These are phyloP conservation scores for Ips typographus DNA, from an alignment of 1,140 invertebrate genomes.

Conservation along the genomic window DNA sequence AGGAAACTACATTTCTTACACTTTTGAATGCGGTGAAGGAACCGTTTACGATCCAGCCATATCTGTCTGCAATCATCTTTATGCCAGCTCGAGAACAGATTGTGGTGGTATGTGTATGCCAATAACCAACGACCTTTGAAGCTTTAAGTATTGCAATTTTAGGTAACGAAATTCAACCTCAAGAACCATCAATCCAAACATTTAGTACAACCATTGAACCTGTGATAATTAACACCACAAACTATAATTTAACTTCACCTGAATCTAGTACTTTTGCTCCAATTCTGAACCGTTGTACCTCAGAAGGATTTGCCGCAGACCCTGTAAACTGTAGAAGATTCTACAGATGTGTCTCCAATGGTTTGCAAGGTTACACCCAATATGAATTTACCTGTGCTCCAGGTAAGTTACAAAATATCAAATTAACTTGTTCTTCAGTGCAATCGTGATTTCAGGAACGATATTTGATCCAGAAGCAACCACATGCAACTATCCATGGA, in stretches of 20 bases:
- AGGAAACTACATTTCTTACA: constrained; percentile 50
- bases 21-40: constrained; percentile 69
- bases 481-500: constrained; percentile 63
- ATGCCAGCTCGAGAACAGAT: constrained; percentile 53
- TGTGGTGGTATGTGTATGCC: constrained; percentile 49
- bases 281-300: constrained; percentile 49
- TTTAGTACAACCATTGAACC: constrained; percentile 24
- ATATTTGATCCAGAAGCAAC: constrained; percentile 60
- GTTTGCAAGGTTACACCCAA: constrained; percentile 56
- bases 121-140: background rate
- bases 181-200: constrained; percentile 33
- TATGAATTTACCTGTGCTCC: constrained; percentile 64
- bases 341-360: constrained; percentile 57
- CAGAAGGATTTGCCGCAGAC: constrained; percentile 61
- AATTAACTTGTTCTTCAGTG: too few species aligned
- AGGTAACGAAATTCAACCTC: constrained; percentile 14
- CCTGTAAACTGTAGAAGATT: constrained; percentile 63
- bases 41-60: constrained; percentile 69
- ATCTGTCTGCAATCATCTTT: constrained; percentile 68
- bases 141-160: background rate
- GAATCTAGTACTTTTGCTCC: constrained; percentile 22
- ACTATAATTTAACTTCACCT: background rate
- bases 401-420: constrained; percentile 38
- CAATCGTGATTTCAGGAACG: constrained; percentile 51
- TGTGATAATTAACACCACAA: background rate